Base-by-base conservation (phyloP, 2,888 invertebrate species). In the Lysandra coridon region DNA sequence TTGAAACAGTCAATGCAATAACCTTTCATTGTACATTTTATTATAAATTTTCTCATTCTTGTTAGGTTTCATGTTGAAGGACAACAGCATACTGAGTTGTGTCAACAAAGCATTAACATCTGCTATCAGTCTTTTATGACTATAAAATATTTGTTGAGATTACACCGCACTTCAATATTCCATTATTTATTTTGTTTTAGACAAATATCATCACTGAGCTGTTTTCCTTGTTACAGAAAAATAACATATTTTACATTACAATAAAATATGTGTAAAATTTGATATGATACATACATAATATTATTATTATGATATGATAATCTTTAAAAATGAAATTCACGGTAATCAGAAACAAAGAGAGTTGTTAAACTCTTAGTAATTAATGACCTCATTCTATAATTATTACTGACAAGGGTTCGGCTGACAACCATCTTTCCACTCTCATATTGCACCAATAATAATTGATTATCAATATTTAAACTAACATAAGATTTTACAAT, bases 311-410 rank as follows among this genome's bases (percentile, higher is more conserved):
- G 0, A 5, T 12, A 12, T 53, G 10, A 53, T 53, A 12, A 0
- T 14, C 30, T 30, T 64, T 64, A 12, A 30, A 23, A n/a, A 23
- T 62, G 0, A 23, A 6, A 62, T 30, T 64, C 12, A 69, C 4
- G 4, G 12, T 69, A 69, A 4, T 14, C 33, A 37, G 33, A 17
- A 33, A 69, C 33, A 69, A 69, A 69, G 33, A 69, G 33, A 14
- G 5, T 17, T 14, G 14, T 33, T 14, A 69, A 69, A 69, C 30
- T 33, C 33, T 69, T 14, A 69, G 5, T 69, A 69, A 69, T 69
- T 69, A 69, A 33, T 17, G 33, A 69, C 69, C 69, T 69, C 37
- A 69, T 69, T 69, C 5, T 33, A 33, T 69, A 69, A 69, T 69
- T 37, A 69, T 69, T 69, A 69, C 14, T 69, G 33, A 33, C 69